Conservation (phyloP, 2,888 invertebrate genomes). For the Ochropleura plecta region DNA sequence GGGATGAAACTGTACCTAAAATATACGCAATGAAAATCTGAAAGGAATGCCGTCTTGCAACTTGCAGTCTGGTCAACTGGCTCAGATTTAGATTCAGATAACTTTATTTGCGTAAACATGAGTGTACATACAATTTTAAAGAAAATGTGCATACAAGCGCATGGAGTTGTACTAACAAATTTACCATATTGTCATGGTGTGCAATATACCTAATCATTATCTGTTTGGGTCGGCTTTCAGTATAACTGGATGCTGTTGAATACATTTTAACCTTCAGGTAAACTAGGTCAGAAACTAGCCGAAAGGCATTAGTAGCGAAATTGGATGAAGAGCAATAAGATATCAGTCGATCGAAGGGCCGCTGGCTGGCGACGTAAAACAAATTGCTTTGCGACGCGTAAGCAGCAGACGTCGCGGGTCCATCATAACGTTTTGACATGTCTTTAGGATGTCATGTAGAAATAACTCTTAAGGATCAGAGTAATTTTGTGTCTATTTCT, state of each 20-base stretch:
- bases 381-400: constrained; percentile 60
- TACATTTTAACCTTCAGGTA: background rate
- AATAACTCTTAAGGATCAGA: constrained; percentile 22
- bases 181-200: no score
- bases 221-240: background rate
- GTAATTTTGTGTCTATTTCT: constrained; percentile 19
- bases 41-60: background rate
- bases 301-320: constrained; percentile 64
- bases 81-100: no score
- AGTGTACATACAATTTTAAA: no score
- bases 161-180: no score
- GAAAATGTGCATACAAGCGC: no score
- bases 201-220: background rate
- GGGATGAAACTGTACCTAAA: background rate
- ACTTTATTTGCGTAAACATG: no score
- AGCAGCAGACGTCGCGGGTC: constrained; percentile 52
- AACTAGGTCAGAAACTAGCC: constrained; percentile 62
- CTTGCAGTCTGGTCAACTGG: background rate
- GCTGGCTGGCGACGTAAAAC: constrained; percentile 51
- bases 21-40: background rate
- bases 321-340: constrained; percentile 70
- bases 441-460: constrained; percentile 39
- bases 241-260: background rate
- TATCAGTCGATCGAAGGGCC: constrained; percentile 67
- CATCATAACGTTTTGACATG: constrained; percentile 57